Base-by-base conservation (phyloP, 2,113 vertebrate species). In the Lamprotornis superbus region DNA sequence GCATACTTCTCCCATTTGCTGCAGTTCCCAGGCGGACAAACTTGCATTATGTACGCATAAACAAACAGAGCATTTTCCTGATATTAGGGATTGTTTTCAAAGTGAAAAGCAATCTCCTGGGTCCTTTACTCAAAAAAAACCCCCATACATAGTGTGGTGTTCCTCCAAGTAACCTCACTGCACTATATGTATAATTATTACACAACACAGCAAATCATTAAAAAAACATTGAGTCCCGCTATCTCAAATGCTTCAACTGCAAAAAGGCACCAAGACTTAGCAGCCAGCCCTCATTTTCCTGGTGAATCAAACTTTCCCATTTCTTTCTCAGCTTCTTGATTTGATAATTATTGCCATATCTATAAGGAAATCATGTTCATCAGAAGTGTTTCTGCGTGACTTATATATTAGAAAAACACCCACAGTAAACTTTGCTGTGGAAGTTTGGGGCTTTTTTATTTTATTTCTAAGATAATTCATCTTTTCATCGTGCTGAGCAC, bases 1-100 rank as follows among this genome's bases (percentile, higher is more conserved):
- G 98, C 99, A 99, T 99, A 99, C 99, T 99, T 99, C 98, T 98
- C 98, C 98, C 99, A 99, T 99, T 99, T 98, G 98, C 98, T 98
- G 98, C 98, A 98, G 98, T 98, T 99, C 98, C 98, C 98, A 98
- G 98, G 98, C 98, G 98, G 98, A 98, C 98, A 98, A 98, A 98
- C 98, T 98, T 98, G 95, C 98, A 99, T 99, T 99, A 99, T 99
- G 98, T 98, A 98, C 98, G 98, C 98, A 99, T 99, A 99, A 99
- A 99, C 99, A 99, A 99, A 99, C 98, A 98, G 87, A 96, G 95
- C 94, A 98, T 98, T 98, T 98, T 97, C 97, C 98, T 98, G 98
- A 99, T 99, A 99, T 99, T 98, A 98, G 98, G 98, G 97, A 98
- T 98, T 98, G 98, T 98, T 98, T 98, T 98, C 97, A 98, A 98